These are phyloP conservation scores for Rosalia funebris DNA, from an alignment of 2,888 invertebrate species.

Conservation along the genomic window DNA sequence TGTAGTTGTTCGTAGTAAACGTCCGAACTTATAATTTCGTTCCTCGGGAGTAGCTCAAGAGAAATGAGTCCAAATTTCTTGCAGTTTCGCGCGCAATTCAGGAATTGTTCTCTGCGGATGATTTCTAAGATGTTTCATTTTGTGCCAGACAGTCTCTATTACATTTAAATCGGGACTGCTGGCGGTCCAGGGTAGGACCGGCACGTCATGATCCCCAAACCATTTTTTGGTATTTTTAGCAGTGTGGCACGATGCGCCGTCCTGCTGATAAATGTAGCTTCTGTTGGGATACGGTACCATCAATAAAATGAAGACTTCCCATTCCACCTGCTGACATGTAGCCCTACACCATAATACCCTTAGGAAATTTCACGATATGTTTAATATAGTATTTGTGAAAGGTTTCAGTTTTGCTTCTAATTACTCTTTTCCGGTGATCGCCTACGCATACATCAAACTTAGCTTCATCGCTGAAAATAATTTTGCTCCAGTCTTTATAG, in stretches of 20 bases:
- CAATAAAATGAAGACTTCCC: conserved; percentile 20
- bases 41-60: no score
- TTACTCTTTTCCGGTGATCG: conserved; percentile 2
- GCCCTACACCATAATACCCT: conserved; percentile 22
- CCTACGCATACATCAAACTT: conserved; percentile 18
- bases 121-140: conserved; percentile 24
- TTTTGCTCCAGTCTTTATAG: conserved; percentile 6
- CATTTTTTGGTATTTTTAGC: conserved; percentile 30
- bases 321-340: conserved; percentile 21
- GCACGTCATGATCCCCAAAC: conserved; percentile 26
- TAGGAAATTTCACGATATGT: conserved; percentile 30
- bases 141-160: conserved; percentile 30
- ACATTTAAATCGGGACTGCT: conserved; percentile 34
- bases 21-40: no score
- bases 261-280: conserved; percentile 24
- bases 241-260: conserved; percentile 25
- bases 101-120: conserved; percentile 18
- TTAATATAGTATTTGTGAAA: conserved; percentile 55
- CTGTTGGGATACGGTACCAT: conserved; percentile 21
- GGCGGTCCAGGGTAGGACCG: conserved; percentile 30
- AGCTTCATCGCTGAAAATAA: conserved; percentile 3
- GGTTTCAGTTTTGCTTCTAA: conserved; percentile 6
- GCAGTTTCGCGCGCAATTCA: not conserved
- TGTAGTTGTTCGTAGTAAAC: no score
- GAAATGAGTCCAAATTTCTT: not conserved